phyloP scores from a whole-genome alignment of 1,140 invertebrate genomes.

The Cardiocondyla obscurior region DNA sequence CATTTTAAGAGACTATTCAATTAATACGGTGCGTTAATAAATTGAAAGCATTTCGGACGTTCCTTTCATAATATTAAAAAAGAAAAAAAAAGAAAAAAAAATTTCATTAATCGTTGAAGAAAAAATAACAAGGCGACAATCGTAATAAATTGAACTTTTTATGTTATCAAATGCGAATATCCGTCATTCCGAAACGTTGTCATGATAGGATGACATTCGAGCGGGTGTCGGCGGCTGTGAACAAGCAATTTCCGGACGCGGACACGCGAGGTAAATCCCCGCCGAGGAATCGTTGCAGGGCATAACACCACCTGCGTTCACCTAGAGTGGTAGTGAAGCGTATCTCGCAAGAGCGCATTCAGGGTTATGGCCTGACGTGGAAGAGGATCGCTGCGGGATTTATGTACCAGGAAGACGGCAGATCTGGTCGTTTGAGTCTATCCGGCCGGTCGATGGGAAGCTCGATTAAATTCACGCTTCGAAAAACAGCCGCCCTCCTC shows the following conservation, averaged over 20 bases:
- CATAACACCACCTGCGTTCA: slow-evolving; percentile 32
- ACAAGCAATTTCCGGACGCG: slow-evolving; percentile 48
- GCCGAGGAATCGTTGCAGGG: slow-evolving; percentile 38
- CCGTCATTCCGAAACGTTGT: slow-evolving; percentile 4
- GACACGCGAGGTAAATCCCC: slow-evolving; percentile 12
- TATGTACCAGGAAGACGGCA: slow-evolving; percentile 67
- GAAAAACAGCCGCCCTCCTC: slow-evolving; percentile 39
- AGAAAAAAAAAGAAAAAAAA: no score
- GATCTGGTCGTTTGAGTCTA: slow-evolving; percentile 63
- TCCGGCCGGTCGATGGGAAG: slow-evolving; percentile 49
- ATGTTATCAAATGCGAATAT: slow-evolving; percentile 1
- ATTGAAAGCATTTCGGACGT: neutral
- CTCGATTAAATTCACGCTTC: slow-evolving; percentile 63
- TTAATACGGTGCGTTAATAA: neutral
- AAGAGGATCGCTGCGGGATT: slow-evolving; percentile 62
- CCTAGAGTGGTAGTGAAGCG: slow-evolving; percentile 54
- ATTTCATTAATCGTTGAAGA: neutral
- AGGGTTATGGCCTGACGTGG: slow-evolving; percentile 52
- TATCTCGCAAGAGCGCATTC: slow-evolving; percentile 53
- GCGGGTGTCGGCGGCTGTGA: slow-evolving; percentile 7
- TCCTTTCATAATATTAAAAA: no score
- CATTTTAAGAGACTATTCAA: neutral
- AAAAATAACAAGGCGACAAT: neutral
- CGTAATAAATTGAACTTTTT: neutral
- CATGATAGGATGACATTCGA: slow-evolving; percentile 38